Percentiles rank a stretch among this genome's conserved stretches.
Evolutionary conservation across 2,888 invertebrate species (phyloP).

Genomic region (Lypha dubia): DNA sequence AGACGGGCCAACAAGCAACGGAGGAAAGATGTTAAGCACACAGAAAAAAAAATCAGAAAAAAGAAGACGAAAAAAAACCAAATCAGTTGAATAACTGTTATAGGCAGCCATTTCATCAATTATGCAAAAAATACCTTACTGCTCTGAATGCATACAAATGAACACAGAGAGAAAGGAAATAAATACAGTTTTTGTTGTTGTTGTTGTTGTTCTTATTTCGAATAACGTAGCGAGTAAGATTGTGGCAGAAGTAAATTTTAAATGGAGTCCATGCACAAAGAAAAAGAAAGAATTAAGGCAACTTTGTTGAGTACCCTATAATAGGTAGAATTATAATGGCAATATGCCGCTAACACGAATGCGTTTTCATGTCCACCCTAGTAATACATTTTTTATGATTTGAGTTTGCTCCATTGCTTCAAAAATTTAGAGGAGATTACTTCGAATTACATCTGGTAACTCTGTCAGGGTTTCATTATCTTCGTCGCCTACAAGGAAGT

Average conservation of each 20-base stretch:
- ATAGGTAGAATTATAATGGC: too few species aligned
- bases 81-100: conserved; percentile 73
- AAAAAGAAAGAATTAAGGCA: neutral
- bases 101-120: conserved; percentile 82
- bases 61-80: conserved; percentile 7
- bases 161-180: neutral
- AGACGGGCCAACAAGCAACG: neutral
- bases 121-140: conserved; percentile 77
- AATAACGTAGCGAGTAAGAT: neutral
- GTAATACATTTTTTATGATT: too few species aligned
- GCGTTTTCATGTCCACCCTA: too few species aligned
- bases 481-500: too few species aligned
- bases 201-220: too few species aligned
- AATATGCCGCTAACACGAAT: too few species aligned
- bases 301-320: conserved; percentile 10
- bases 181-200: neutral
- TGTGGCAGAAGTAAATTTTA: neutral
- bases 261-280: too few species aligned
- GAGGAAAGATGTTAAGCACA: neutral
- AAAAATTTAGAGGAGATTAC: too few species aligned
- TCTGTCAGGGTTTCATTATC: too few species aligned
- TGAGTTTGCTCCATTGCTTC: too few species aligned
- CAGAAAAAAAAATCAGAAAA: neutral
- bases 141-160: conserved; percentile 32
- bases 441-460: too few species aligned